Base-by-base conservation (phyloP, 2,888 invertebrate species). In the Agrochola circellaris region DNA sequence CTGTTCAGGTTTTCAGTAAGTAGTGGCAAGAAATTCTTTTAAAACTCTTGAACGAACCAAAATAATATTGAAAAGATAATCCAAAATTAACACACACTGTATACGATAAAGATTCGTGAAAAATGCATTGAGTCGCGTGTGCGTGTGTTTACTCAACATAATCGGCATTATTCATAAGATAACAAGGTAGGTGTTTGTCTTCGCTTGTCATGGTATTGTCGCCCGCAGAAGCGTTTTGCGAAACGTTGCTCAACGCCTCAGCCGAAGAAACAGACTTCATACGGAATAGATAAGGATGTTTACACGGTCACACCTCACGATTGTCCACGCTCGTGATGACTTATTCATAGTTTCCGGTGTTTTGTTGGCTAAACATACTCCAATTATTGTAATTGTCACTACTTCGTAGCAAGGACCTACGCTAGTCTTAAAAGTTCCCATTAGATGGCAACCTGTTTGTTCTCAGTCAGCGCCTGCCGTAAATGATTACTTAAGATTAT, bases 131-230 rank as follows among this genome's bases (percentile, higher is more conserved):
- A 89, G 92, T 92, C 93, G 91, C 91, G 93, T 93, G 93, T 93
- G 94, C 93, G 93, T 92, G 91, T 96, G 95, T 96, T 96, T 96
- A 92, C 94, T 88, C 93, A 95, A 95, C 92, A 95, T 96, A 95
- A 96, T 96, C 96, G 95, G 95, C 95, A 96, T 96, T 96, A 96
- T 96, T 96, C 96, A 96, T 96, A 96, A 95, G 96, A 96, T 96
- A 96, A 95, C 95, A 91, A 94, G 90, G 87, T 87, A 85, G 87
- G 95, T 96, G 92, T 96, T 96, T 96, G 96, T 95, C 94, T 96
- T 95, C 94, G 91, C 92, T 93, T 94, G 95, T 95, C 95, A 94
- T 94, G 93, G 94, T 92, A 94, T 94, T 94, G 96, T 95, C 91
- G 93, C 89, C 90, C 90, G 92, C 93, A 94, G 95, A 93, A 95